Percentiles rank a stretch among this genome's conserved stretches.
phyloP scores from a whole-genome alignment of 2,113 vertebrate species.

The Ptyas mucosa region DNA sequence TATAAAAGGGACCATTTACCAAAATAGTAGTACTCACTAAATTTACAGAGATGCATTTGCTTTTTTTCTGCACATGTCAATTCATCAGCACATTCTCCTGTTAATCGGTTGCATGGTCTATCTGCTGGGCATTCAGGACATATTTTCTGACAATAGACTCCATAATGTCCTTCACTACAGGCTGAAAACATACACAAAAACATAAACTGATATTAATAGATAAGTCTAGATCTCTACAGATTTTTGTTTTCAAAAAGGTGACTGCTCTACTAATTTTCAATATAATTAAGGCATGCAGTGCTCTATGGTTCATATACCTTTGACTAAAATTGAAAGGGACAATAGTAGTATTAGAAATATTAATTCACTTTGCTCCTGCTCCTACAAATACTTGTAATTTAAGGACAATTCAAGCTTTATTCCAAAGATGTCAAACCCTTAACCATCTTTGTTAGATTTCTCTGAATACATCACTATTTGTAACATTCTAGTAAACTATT shows the following conservation, averaged over 20 bases:
- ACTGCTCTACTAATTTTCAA: neutral
- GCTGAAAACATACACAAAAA: constrained; percentile 18
- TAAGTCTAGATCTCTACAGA: neutral
- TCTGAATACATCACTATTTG: neutral
- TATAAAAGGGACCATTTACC: constrained; percentile 13
- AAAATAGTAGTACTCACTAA: constrained; percentile 26
- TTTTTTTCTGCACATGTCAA: constrained; percentile 28
- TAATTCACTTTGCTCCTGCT: neutral
- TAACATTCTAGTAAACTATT: neutral
- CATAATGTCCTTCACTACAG: constrained; percentile 24
- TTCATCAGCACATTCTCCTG: constrained; percentile 28
- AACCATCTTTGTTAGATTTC: neutral
- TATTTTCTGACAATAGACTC: constrained; percentile 21
- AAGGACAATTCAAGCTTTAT: neutral
- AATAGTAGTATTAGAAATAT: neutral
- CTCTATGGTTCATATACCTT: neutral
- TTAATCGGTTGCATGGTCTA: constrained; percentile 20
- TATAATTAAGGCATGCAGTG: neutral
- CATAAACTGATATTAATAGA: neutral
- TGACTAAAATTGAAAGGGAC: neutral
- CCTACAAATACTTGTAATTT: neutral
- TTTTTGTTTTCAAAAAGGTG: neutral
- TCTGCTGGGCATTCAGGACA: neutral
- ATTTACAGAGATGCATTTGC: constrained; percentile 20
- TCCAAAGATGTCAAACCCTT: neutral